phyloP scores from a whole-genome alignment of 2,888 invertebrate genomes.

The Himalopsyche japonica region DNA sequence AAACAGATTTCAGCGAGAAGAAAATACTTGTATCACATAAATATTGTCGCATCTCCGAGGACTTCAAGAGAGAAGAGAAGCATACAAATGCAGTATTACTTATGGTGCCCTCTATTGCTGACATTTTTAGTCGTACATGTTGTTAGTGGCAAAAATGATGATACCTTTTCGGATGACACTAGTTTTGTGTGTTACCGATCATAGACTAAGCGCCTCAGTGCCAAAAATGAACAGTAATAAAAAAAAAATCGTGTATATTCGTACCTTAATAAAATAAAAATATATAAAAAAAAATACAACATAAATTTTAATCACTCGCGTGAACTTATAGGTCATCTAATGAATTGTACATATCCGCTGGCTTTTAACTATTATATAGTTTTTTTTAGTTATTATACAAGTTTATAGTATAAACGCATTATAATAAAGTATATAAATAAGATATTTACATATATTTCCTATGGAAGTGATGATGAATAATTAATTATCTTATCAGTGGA shows the following conservation, averaged over 20 bases:
- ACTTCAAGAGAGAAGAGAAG: too few relatives aligned
- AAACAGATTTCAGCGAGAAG: too few relatives aligned
- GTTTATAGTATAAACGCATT: conserved; percentile 15
- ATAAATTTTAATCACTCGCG: background rate
- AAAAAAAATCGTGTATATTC: conserved; percentile 3
- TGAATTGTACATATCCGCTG: conserved; percentile 9
- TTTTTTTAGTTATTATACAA: conserved; percentile 11
- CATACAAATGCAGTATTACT: background rate
- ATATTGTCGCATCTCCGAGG: too few relatives aligned
- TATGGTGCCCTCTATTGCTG: background rate
- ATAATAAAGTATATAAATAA: conserved; percentile 8
- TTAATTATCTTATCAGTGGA: background rate
- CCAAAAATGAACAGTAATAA: conserved; percentile 9
- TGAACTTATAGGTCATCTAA: conserved; percentile 12
- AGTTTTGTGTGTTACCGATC: background rate
- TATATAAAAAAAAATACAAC: background rate
- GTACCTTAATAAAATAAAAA: conserved; percentile 11
- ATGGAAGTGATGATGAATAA: conserved; percentile 27
- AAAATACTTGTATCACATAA: too few relatives aligned
- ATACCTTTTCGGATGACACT: background rate
- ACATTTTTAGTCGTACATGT: too few relatives aligned
- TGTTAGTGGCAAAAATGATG: background rate
- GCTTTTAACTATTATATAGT: conserved; percentile 31
- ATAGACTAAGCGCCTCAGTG: conserved; percentile 12
- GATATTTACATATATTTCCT: conserved; percentile 35